Conservation (phyloP, 2,113 vertebrate species). For the Heterochromis multidens region DNA sequence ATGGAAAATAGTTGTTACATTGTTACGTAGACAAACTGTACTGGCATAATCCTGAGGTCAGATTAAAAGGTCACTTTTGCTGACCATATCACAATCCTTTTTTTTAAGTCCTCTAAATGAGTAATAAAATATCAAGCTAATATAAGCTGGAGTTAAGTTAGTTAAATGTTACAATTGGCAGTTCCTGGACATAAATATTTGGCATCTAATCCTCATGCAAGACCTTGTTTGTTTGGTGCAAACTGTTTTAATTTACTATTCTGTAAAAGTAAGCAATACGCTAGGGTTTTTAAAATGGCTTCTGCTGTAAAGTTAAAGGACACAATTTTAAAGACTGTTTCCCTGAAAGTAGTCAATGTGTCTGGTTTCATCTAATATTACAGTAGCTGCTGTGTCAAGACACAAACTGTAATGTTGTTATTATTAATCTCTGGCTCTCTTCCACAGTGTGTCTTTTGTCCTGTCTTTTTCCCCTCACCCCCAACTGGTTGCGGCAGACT, state of each 20-base stretch:
- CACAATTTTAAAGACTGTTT: too few relatives aligned
- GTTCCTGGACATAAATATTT: neutral
- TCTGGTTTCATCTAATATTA: too few relatives aligned
- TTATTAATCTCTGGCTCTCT: too few relatives aligned
- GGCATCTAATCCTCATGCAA: neutral
- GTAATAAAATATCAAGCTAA: neutral
- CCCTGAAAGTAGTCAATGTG: too few relatives aligned
- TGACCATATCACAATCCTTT: neutral
- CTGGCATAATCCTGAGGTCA: neutral
- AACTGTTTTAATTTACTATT: neutral
- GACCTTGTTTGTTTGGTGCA: neutral
- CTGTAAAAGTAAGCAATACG: too few relatives aligned
- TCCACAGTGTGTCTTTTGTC: too few relatives aligned
- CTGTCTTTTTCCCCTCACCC: too few relatives aligned
- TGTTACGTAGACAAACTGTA: neutral
- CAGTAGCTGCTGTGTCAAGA: too few relatives aligned
- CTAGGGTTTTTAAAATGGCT: too few relatives aligned
- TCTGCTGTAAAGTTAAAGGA: too few relatives aligned
- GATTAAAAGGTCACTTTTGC: neutral
- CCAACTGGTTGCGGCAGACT: too few relatives aligned
- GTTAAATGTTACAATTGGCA: neutral
- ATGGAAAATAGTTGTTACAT: neutral
- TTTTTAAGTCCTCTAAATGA: neutral
- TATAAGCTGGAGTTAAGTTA: neutral
- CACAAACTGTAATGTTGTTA: too few relatives aligned